A percentile compares a stretch with the other conserved stretches of the same genome.
Evolutionary conservation across 2,113 vertebrate genomes (phyloP).

Genomic region (Melanerpes aurifrons): DNA sequence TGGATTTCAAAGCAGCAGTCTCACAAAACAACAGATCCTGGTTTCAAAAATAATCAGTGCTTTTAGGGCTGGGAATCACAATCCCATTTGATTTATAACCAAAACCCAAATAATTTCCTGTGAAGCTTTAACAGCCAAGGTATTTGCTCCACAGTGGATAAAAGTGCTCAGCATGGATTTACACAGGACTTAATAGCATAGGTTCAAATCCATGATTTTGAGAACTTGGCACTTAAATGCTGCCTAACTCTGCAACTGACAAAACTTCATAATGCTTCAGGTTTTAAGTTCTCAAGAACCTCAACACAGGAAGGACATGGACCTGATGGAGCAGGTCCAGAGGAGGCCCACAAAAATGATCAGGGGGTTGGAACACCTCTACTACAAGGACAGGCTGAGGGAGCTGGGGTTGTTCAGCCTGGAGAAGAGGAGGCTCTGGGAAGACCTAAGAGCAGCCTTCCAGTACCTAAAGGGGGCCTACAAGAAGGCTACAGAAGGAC

Average conservation of each 20-base stretch:
- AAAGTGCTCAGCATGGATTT: not conserved
- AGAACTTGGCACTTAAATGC: not conserved
- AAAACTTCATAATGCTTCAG: not conserved
- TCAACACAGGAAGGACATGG: too few relatives aligned
- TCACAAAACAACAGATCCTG: not conserved
- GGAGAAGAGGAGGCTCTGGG: too few relatives aligned
- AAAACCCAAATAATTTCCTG: not conserved
- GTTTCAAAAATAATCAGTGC: not conserved
- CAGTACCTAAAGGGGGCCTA: too few relatives aligned
- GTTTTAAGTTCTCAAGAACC: not conserved
- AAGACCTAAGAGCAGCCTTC: too few relatives aligned
- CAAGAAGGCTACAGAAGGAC: too few relatives aligned
- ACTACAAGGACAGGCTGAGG: too few relatives aligned
- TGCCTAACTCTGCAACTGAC: not conserved
- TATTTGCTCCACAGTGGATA: not conserved
- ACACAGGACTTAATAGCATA: not conserved
- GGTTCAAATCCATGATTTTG: not conserved
- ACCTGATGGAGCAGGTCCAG: too few relatives aligned
- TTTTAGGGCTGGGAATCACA: not conserved
- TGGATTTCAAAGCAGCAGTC: not conserved
- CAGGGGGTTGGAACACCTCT: too few relatives aligned
- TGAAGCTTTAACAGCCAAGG: not conserved
- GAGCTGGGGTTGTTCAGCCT: too few relatives aligned
- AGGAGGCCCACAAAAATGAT: too few relatives aligned
- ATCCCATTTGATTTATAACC: not conserved